Evolutionary conservation across 2,797 vertebrate species (phyloP).

Genomic region (Tapera naevia): DNA sequence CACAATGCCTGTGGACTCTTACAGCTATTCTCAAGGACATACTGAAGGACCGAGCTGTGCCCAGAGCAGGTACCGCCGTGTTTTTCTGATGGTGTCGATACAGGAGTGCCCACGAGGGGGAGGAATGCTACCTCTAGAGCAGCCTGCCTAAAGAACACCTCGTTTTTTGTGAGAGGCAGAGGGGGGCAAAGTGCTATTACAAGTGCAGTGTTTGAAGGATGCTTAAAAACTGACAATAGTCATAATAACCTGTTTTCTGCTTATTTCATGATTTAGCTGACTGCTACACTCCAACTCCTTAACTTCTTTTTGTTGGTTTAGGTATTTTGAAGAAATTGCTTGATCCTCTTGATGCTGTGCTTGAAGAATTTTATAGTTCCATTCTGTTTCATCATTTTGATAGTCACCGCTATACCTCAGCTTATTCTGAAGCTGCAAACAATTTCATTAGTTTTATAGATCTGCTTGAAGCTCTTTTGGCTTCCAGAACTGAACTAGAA

Average conservation of each 20-base stretch:
- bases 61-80: constrained; percentile 68
- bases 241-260: not conserved
- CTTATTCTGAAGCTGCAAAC: constrained; percentile 34
- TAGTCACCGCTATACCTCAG: not conserved
- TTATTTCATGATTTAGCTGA: not conserved
- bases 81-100: not conserved
- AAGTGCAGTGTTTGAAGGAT: not conserved
- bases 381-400: constrained; percentile 66
- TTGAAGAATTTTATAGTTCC: constrained; percentile 76
- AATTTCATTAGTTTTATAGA: constrained; percentile 79
- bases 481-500: constrained; percentile 70
- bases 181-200: not conserved
- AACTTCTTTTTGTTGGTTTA: constrained; percentile 47
- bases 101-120: not conserved
- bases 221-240: not conserved
- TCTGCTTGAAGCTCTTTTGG: constrained; percentile 83
- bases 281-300: not conserved
- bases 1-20: constrained; percentile 81
- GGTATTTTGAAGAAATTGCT: constrained; percentile 79
- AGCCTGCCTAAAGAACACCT: not conserved
- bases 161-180: rapidly evolving
- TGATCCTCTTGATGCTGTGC: constrained; percentile 74
- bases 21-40: constrained; percentile 76
- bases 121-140: not conserved
- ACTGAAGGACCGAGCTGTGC: constrained; percentile 67